phyloP scores from a whole-genome alignment of 2,888 invertebrate genomes.

The Dryomyza anilis region DNA sequence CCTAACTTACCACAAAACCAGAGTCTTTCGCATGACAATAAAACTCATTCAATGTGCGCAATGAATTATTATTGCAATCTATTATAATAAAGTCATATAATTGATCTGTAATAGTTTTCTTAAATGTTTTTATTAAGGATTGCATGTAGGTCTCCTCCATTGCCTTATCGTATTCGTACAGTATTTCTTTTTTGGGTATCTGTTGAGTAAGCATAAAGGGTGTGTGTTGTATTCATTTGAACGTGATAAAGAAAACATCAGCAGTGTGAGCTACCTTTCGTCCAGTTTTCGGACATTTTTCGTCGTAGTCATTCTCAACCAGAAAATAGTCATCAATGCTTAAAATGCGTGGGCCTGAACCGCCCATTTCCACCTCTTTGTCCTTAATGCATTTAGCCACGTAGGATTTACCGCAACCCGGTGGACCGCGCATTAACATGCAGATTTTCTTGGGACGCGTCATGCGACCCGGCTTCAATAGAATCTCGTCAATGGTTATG shows the following conservation, averaged over 20 bases:
- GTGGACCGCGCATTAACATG: constrained; percentile 88
- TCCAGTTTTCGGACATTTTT: constrained; percentile 58
- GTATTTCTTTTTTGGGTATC: constrained; percentile 63
- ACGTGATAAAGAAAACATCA: no score
- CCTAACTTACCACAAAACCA: constrained; percentile 55
- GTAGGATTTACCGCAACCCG: constrained; percentile 94
- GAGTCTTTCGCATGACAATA: constrained; percentile 78
- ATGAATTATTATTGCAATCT: constrained; percentile 86
- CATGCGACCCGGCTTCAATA: constrained; percentile 78
- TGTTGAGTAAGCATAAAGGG: constrained; percentile 28
- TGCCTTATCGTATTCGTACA: constrained; percentile 82
- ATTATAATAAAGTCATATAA: constrained; percentile 92
- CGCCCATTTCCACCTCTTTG: constrained; percentile 81
- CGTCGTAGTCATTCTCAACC: constrained; percentile 78
- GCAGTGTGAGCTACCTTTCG: constrained; percentile 47
- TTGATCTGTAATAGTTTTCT: constrained; percentile 86
- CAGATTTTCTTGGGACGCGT: constrained; percentile 80
- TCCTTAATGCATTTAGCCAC: constrained; percentile 87
- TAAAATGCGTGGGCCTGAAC: constrained; percentile 87
- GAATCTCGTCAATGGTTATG: constrained; percentile 81
- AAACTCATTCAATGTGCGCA: constrained; percentile 83
- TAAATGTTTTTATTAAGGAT: constrained; percentile 86
- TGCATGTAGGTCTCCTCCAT: constrained; percentile 82
- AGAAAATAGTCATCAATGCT: constrained; percentile 96
- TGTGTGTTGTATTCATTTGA: no score